phyloP scores from a whole-genome alignment of 1,140 invertebrate species.

The Eriocheir sinensis region DNA sequence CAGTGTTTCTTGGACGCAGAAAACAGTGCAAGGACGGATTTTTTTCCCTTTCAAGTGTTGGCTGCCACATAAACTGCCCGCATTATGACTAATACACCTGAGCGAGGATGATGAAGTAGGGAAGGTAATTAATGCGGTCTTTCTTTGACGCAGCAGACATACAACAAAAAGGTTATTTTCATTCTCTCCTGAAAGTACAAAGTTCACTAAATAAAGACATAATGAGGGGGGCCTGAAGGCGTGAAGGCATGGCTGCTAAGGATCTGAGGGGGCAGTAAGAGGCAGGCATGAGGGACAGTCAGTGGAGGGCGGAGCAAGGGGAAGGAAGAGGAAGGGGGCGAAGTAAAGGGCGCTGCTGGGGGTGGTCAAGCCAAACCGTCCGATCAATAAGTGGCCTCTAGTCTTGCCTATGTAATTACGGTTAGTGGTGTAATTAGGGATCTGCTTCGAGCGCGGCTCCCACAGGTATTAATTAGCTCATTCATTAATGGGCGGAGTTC shows the following conservation, averaged over 20 bases:
- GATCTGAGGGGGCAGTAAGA: background rate
- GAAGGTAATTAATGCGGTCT: too few relatives aligned
- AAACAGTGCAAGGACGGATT: too few relatives aligned
- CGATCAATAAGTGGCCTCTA: constrained; percentile 33
- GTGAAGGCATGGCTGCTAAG: background rate
- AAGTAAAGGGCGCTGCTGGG: background rate
- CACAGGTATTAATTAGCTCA: constrained; percentile 54
- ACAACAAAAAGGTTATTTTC: too few relatives aligned
- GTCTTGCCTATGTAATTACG: constrained; percentile 51
- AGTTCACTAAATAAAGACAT: too few relatives aligned
- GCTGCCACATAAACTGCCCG: too few relatives aligned
- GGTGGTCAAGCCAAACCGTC: constrained; percentile 16
- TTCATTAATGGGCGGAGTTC: constrained; percentile 29
- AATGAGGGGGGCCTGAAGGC: background rate
- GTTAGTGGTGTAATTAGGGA: constrained; percentile 51
- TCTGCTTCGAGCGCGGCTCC: constrained; percentile 23
- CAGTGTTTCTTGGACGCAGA: too few relatives aligned
- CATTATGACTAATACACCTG: too few relatives aligned
- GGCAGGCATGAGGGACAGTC: background rate
- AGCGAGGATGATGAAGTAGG: too few relatives aligned
- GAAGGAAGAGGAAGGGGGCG: background rate
- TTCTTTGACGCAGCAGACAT: too few relatives aligned
- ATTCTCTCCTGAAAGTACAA: too few relatives aligned
- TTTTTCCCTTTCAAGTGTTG: too few relatives aligned
- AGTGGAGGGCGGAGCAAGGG: background rate